Evolutionary conservation across 2,888 invertebrate species (phyloP), one percentile per base, ranked within the genome.

Genomic region (Autographa gamma): DNA sequence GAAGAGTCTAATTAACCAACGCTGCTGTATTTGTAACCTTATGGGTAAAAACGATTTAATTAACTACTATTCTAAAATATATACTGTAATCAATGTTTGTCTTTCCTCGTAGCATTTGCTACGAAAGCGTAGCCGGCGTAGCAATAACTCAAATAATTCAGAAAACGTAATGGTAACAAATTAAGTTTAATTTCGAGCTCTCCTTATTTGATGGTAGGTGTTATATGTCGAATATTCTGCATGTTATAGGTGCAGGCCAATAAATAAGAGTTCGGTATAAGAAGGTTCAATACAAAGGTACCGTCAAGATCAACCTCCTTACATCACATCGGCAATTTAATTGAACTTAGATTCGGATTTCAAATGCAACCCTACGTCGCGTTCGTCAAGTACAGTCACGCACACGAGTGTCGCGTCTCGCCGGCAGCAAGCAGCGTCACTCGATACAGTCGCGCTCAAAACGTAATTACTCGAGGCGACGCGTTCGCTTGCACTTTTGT

Each of bases 401-500:
- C 58, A 68, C 71, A 71, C 60, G 19, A 78, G 79, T 75, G 54
- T 63, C 76, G 63, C 72, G 77, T 76, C 73, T 66, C 69, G 66
- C 62, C 69, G 73, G 66, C 62, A 75, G 60, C 34, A 38, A 69
- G 66, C 62, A 75, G 60, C 34, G 60, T 34, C 62, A 79, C 63
- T 77, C 56, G 77, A 78, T 78, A 78, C 77, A 78, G 76, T 78
- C 76, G 73, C 72, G 69, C 63, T 63, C 66, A 62, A 66, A 64
- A 76, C 69, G 68, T 79, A 65, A 79, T 79, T 73, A 78, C 77
- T 79, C 71, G 60, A 58, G 54, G 54, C 54, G 75, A 79, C 77
- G 77, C 79, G 75, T 77, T 79, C 77, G 72, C 75, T 77, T 77
- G 79, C 77, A 77, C 68, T 77, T 77, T 77, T 75, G 68, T 77